Evolutionary conservation across 2,797 vertebrate genomes (phyloP).

Genomic region (Xenops minutus): DNA sequence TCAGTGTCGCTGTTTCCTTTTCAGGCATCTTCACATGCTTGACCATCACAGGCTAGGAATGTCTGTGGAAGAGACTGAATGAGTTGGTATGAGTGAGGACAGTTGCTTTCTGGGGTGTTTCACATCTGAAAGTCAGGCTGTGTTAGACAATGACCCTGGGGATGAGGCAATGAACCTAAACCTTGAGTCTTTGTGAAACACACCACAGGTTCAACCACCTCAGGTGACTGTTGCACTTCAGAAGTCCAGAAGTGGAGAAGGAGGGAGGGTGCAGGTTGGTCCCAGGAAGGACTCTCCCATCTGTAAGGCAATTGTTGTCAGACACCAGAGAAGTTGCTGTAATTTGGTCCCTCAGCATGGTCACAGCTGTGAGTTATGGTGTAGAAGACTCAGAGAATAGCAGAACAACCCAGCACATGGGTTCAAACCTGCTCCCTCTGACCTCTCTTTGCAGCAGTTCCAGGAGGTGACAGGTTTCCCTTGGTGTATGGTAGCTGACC

Average conservation of each 20-base stretch:
- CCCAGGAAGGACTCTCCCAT: not conserved
- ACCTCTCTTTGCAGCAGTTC: not conserved
- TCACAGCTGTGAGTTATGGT: too few relatives aligned
- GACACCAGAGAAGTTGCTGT: not conserved
- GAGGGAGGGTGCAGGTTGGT: not conserved
- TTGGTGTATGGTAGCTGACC: not conserved
- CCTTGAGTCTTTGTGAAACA: not conserved
- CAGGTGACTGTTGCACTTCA: not conserved
- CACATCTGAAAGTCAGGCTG: not conserved
- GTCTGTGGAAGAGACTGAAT: not conserved
- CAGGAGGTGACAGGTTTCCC: not conserved
- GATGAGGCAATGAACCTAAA: not conserved
- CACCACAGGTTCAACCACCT: not conserved
- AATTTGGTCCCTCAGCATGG: not conserved
- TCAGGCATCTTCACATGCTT: not conserved
- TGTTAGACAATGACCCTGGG: fast-evolving
- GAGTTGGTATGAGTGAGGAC: not conserved
- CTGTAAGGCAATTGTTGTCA: not conserved
- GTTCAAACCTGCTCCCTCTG: not conserved
- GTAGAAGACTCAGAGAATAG: too few relatives aligned
- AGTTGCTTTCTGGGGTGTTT: not conserved
- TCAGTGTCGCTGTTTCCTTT: not conserved
- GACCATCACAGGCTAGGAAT: fast-evolving
- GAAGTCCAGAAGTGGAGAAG: not conserved
- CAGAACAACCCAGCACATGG: too few relatives aligned